Percentiles rank a stretch among this genome's conserved stretches.
Evolutionary conservation across 92 coral and sea anemone genomes (phyloP).

Genomic region (Virgularia gustaviana): DNA sequence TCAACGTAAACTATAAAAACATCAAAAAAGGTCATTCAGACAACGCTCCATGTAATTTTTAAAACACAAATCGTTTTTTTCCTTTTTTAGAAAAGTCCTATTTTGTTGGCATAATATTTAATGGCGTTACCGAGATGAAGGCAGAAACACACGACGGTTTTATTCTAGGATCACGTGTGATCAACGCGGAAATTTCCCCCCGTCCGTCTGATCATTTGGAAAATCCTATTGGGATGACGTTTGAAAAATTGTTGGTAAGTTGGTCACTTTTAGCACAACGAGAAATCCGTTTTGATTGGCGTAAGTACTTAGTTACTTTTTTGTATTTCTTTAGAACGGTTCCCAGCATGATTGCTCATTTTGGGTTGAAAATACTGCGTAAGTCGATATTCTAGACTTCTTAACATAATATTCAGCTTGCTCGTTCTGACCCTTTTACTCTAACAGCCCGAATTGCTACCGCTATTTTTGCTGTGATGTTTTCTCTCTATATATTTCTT

Average conservation of each 20-base stretch:
- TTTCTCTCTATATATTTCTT: too few species aligned
- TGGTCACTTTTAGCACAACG: neutral
- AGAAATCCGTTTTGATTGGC: too few species aligned
- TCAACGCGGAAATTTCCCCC: neutral
- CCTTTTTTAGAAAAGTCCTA: neutral
- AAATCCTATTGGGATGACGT: constrained; percentile 21
- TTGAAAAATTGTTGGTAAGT: constrained; percentile 14
- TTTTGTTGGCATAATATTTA: constrained; percentile 35
- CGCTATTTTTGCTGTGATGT: too few species aligned
- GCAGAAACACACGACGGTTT: constrained; percentile 8
- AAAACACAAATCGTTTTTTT: too few species aligned
- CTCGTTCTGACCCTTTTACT: too few species aligned
- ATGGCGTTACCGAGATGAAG: constrained; percentile 12
- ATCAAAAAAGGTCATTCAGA: too few species aligned
- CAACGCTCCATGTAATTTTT: too few species aligned
- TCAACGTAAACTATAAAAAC: too few species aligned
- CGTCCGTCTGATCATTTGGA: neutral
- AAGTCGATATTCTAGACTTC: constrained; percentile 1
- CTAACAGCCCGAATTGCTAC: too few species aligned
- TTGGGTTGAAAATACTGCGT: constrained; percentile 26
- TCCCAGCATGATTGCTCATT: constrained; percentile 10
- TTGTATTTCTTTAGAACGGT: neutral
- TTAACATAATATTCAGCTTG: too few species aligned
- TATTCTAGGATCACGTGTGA: constrained; percentile 4
- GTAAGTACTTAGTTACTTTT: neutral